Base-by-base conservation (phyloP, 2,888 invertebrate genomes). In the Strigamia maritima region DNA sequence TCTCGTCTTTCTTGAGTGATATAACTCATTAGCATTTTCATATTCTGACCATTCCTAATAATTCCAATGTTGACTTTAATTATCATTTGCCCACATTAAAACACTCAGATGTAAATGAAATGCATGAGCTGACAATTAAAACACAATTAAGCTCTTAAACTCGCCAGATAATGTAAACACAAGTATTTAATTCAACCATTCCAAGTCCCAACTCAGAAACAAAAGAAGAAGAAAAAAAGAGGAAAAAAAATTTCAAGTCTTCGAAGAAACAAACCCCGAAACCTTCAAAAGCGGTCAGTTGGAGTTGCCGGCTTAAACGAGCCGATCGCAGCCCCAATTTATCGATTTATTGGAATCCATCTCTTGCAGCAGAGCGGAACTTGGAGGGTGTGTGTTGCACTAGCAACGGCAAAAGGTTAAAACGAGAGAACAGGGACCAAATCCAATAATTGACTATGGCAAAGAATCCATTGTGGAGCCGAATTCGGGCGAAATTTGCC, bases 331-430 rank as follows among this genome's bases (percentile, higher is more conserved):
- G 65, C 65, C 65, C 65, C 65, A 26, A 65, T 65, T 28, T 65
- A 65, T 65, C 28, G 65, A 65, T 65, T 65, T 65, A 65, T 65
- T 65, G 65, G 28, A 26, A 65, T 65, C 65, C 65, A 65, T 24
- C 65, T 65, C 65, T 65, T 65, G 65, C 65, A 65, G 65, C 65
- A 65, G 65, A 65, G 65, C 65, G 65, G 65, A 65, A 65, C 65
- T 65, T 65, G 28, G 65, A 49, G 65, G 65, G 65, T 65, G 26
- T 65, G 28, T 65, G 65, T 65, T 65, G 65, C 65, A 65, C 65
- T 26, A 65, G 65, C 65, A 65, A 65, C 65, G 65, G 65, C 65
- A 65, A 65, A 65, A 65, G 65, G 65, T 65, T 65, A 65, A 65
- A 65, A 65, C 65, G 65, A 65, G 65, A 26, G 65, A 49, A 49